phyloP scores from a whole-genome alignment of 2,113 vertebrate genomes.

The Dicentrarchus labrax region DNA sequence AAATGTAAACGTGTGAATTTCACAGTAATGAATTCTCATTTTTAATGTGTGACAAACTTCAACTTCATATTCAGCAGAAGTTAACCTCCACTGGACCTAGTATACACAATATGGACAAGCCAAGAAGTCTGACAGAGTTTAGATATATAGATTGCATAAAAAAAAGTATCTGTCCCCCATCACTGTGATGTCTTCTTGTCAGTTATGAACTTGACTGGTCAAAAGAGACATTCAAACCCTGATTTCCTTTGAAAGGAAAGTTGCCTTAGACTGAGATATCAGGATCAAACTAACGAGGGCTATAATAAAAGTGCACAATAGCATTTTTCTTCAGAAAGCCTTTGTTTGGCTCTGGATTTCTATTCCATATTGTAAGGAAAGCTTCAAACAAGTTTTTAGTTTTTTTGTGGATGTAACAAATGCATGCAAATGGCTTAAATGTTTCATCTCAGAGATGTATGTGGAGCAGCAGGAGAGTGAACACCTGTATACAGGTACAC shows the following conservation, averaged over 20 bases:
- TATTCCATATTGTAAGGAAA: constrained; percentile 48
- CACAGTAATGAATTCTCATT: neutral
- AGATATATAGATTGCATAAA: constrained; percentile 27
- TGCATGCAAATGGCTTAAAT: constrained; percentile 55
- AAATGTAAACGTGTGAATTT: constrained; percentile 26
- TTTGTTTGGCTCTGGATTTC: constrained; percentile 63
- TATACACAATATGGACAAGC: constrained; percentile 33
- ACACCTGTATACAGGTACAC: neutral
- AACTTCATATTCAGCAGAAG: constrained; percentile 6
- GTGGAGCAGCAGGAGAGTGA: constrained; percentile 4
- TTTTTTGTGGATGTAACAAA: constrained; percentile 31
- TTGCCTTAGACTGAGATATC: constrained; percentile 83
- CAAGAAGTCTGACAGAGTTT: constrained; percentile 39
- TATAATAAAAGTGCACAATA: constrained; percentile 70
- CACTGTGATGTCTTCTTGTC: constrained; percentile 69
- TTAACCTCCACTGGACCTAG: constrained; percentile 23
- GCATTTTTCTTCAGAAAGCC: constrained; percentile 70
- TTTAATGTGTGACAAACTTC: neutral
- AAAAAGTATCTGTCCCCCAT: constrained; percentile 41
- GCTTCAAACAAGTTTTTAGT: constrained; percentile 29
- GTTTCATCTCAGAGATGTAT: constrained; percentile 23
- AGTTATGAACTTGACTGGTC: constrained; percentile 45
- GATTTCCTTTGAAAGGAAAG: constrained; percentile 72
- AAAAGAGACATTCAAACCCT: constrained; percentile 52
- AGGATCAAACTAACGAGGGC: constrained; percentile 83